phyloP scores from a whole-genome alignment of 2,113 vertebrate genomes.

The Tichodroma muraria region DNA sequence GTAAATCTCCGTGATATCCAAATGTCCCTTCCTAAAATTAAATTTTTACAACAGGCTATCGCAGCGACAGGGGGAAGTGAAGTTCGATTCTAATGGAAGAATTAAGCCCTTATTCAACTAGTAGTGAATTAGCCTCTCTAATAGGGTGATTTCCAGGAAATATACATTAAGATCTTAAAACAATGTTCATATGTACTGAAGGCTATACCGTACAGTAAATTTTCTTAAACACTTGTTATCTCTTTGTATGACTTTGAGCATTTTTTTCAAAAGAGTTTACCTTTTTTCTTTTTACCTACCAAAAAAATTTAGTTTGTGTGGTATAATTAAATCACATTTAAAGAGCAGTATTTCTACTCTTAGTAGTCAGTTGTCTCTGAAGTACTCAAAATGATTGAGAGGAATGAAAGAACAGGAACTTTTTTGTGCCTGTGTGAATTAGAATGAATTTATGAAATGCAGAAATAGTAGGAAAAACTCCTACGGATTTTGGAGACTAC shows the following conservation, averaged over 20 bases:
- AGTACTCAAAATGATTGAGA: neutral
- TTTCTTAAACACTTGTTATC: neutral
- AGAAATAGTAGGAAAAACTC: neutral
- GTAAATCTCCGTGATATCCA: neutral
- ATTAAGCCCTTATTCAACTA: neutral
- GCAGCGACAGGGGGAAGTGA: accelerated
- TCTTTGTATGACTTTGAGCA: neutral
- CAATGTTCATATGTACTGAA: neutral
- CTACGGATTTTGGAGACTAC: neutral
- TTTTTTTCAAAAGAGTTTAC: neutral
- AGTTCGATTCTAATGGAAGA: neutral
- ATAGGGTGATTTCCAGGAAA: neutral
- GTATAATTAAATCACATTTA: neutral
- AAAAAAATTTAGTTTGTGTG: neutral
- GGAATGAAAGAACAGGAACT: neutral
- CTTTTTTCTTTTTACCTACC: neutral
- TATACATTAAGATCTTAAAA: neutral
- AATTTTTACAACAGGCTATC: neutral
- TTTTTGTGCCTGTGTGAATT: neutral
- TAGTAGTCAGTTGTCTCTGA: neutral
- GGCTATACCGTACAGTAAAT: neutral
- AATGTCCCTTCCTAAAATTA: neutral
- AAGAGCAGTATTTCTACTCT: neutral
- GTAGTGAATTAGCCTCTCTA: neutral
- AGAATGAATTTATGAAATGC: neutral